Base-by-base conservation (phyloP, 2,888 invertebrate genomes). In the Pimpla rufipes region DNA sequence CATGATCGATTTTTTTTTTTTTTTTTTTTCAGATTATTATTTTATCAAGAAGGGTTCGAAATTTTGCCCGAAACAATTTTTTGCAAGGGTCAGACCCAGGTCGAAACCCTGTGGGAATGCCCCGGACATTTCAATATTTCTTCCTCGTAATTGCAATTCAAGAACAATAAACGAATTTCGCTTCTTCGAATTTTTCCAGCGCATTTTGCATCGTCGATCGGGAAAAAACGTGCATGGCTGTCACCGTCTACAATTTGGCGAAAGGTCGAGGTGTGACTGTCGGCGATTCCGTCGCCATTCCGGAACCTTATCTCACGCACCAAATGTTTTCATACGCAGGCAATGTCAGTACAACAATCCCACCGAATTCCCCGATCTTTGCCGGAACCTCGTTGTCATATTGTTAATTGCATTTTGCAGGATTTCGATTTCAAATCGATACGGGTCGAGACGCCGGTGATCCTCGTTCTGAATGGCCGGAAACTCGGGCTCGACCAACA, bases 221-320 rank as follows among this genome's bases (percentile, higher is more conserved):
- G 86, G 95, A 95, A 77, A 95, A 95, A 93, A 94, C 94, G 1
- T 97, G 97, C 90, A 93, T 96, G 66, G 95, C 96, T 21, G 97
- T 98, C 81, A 97, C 97, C 0, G 96, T 98, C 62, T 98, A 97
- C 93, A 98, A 98, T 94, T 95, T 97, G 93, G 97, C 97, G 7
- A 95, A 96, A 90, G 97, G 97, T 0, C 96, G 96, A 91, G 98
- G 98, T 55, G 96, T 97, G 73, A 97, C 97, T 84, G 97, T 98
- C 81, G 98, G 98, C 0, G 97, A 98, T 94, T 95, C 96, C 37
- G 96, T 98, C 13, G 96, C 97, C 8, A 95, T 98, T 86, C 97
- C 97, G 0, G 97, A 97, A 90, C 98, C 98, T 0, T 94, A 93
- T 87, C 91, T 97, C 50, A 94, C 95, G 47, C 92, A 94, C 74